Evolutionary conservation across 2,888 invertebrate genomes (phyloP), one percentile per base, ranked within the genome.

Genomic region (Pterobdella sp.): DNA sequence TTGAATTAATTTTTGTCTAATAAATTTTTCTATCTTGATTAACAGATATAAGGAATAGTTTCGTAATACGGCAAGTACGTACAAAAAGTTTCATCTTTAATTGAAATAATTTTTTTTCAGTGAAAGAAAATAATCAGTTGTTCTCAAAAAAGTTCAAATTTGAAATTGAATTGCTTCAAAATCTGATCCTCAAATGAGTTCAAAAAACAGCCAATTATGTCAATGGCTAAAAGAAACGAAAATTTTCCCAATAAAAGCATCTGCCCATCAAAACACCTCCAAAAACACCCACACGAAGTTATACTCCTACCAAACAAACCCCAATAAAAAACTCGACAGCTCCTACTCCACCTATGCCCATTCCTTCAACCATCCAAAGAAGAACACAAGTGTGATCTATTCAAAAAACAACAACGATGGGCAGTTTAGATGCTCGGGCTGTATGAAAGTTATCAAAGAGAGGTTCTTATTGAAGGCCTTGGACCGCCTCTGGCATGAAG

Each of bases 401-500:
- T 34, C 32, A 49, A 22, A 31, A 4, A 22, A 7, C 31, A 56
- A 1, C 60, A 4, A 71, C n/a, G 1, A 60, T 14, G 10, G 14
- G 1, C 64, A 31, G 31, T 63, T 72, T 63, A 64, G 67, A 18
- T 75, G 75, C 60, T 72, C 74, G n/a, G 91, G 91, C 67, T 93
- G 93, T 81, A 90, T 91, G 76, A 92, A 92, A 84, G 87, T 89
- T 77, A 93, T 93, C 84, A 89, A 89, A 1, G 92, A 77, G 65
- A 68, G 76, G 18, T 94, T 89, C 84, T 87, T 93, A 63, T 87
- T 93, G 79, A 91, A 82, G 77, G 93, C 93, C 0, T 86, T 93
- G 85, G 93, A 93, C 83, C 87, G 92, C 82, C 91, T 89, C 85
- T 94, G 94, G 93, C 94, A 94, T 85, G 93, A 94, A 80, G 93